Conservation (phyloP, 2,888 invertebrate species). For the Pyrgus malvae region DNA sequence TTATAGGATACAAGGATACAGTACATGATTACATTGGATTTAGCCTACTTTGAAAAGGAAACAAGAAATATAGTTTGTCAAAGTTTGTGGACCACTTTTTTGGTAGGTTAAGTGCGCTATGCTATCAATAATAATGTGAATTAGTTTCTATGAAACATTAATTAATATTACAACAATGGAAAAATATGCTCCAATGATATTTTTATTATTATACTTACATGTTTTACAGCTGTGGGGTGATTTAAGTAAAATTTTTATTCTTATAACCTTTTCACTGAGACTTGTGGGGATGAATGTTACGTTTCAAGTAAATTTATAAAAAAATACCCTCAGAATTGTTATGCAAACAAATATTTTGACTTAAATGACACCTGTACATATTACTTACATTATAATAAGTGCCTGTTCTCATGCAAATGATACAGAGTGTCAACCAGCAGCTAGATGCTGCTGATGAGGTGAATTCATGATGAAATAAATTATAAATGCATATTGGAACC, state of each 20-base stretch:
- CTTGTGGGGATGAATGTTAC: background rate
- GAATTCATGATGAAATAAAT: slow-evolving; percentile 54
- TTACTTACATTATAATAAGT: slow-evolving; percentile 48
- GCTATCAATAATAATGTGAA: slow-evolving; percentile 36
- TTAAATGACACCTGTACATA: slow-evolving; percentile 34
- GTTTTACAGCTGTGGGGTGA: slow-evolving; percentile 48
- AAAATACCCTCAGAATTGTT: slow-evolving; percentile 10
- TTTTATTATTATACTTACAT: slow-evolving; percentile 51
- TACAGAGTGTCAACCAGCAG: slow-evolving; percentile 47
- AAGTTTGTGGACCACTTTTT: slow-evolving; percentile 36
- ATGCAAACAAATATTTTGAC: slow-evolving; percentile 32
- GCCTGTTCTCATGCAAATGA: slow-evolving; percentile 69
- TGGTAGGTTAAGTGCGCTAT: slow-evolving; percentile 41
- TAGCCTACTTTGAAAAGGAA: slow-evolving; percentile 20
- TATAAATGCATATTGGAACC: slow-evolving; percentile 74
- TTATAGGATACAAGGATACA: slow-evolving; percentile 16
- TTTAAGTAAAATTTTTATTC: slow-evolving; percentile 22
- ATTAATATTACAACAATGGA: slow-evolving; percentile 57
- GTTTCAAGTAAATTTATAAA: slow-evolving; percentile 10
- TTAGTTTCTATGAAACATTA: slow-evolving; percentile 43
- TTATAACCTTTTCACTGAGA: slow-evolving; percentile 1
- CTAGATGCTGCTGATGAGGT: slow-evolving; percentile 11
- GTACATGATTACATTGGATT: slow-evolving; percentile 23
- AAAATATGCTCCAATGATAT: slow-evolving; percentile 72
- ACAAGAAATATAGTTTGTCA: slow-evolving; percentile 10